Evolutionary conservation across 2,113 vertebrate genomes (phyloP), one percentile per base, ranked within the genome.

Genomic region (Cricetomys ansorgei): DNA sequence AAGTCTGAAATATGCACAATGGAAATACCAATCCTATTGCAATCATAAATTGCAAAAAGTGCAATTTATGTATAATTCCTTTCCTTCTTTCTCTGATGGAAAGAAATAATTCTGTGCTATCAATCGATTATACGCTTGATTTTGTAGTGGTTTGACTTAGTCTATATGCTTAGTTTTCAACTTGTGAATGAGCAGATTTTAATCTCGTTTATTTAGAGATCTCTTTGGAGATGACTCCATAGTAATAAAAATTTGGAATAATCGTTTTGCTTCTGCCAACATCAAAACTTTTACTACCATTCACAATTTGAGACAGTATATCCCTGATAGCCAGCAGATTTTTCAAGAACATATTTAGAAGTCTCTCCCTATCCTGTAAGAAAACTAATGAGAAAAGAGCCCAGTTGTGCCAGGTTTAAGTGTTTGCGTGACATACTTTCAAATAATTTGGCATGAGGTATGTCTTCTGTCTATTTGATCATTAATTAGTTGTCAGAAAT

Each of bases 401-500:
- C 9, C 93, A 89, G 91, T 48, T 85, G 57, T 88, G 15, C 45
- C 73, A 94, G 5, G 4, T 91, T 88, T 94, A 80, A 88, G 89
- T 81, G 83, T 72, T 72, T 91, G 15, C 9, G 45, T 75, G 31
- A 65, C 80, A 76, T 50, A n/a, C 45, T 29, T 94, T 94, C 27
- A 79, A 27, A 86, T 95, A 73, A 89, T 64, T 95, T 93, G 48
- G 70, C 27, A 34, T 80, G n/a, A 65, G 76, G 43, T 64, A 64
- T 69, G 57, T 88, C 37, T 92, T 79, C 85, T 17, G 21, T 91
- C 34, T 67, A 40, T 91, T 83, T 94, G 59, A 70, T 72, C 79
- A 94, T 93, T 96, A 95, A 93, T 90, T 96, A 76, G 64, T 86
- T 94, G 62, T 89, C 76, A 95, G 17, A 93, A 95, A 92, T 91